Conservation (phyloP, 2,113 vertebrate species). For the Dicentrarchus labrax region DNA sequence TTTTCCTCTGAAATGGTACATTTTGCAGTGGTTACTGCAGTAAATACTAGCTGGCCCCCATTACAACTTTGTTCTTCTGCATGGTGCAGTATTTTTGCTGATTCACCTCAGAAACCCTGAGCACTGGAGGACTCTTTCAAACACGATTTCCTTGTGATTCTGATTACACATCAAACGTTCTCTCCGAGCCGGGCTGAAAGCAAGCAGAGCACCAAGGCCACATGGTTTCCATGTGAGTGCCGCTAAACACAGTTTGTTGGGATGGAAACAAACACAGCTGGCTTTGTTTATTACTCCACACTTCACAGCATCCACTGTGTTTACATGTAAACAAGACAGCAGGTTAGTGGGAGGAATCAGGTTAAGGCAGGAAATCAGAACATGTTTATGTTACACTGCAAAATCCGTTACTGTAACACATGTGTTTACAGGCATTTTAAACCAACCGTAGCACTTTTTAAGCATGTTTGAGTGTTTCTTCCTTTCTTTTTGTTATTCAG, state of each 20-base stretch:
- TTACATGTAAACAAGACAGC: conserved; percentile 37
- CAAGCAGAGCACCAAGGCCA: background rate
- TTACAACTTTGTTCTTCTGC: background rate
- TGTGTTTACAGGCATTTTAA: background rate
- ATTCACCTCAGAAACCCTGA: background rate
- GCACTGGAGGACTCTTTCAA: background rate
- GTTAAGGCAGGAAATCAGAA: background rate
- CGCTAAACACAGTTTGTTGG: conserved; percentile 1
- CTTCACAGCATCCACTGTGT: conserved; percentile 34
- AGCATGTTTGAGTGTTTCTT: background rate
- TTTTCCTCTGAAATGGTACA: background rate
- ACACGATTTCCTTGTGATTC: conserved; percentile 1
- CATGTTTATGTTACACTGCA: background rate
- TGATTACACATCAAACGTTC: conserved; percentile 27
- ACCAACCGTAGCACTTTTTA: background rate
- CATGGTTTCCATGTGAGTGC: conserved; percentile 18
- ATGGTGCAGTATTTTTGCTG: no score
- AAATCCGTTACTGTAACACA: background rate
- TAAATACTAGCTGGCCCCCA: background rate
- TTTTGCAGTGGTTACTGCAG: background rate
- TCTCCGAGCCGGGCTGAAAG: background rate
- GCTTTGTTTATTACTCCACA: conserved; percentile 39
- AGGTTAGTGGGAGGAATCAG: background rate
- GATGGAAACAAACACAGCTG: conserved; percentile 62
- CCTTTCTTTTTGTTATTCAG: background rate